Evolutionary conservation across 2,113 vertebrate genomes (phyloP).

Genomic region (Pollimyrus isidori): DNA sequence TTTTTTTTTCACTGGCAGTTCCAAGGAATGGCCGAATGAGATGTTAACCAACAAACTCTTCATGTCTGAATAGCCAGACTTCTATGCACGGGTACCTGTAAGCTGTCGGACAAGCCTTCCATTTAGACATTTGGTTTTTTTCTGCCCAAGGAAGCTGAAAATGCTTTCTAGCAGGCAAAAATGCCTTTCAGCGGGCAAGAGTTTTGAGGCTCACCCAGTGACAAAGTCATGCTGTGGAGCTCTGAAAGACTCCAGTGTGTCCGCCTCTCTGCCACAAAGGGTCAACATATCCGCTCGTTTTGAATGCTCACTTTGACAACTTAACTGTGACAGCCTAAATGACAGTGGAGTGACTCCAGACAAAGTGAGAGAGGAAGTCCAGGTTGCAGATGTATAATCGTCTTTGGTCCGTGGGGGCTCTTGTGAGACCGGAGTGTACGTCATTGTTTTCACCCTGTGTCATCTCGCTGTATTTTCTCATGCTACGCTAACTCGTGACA

Average conservation of each 20-base stretch:
- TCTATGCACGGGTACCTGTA: background rate
- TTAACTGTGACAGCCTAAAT: constrained; percentile 11
- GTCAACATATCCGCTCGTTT: constrained; percentile 30
- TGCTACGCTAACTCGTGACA: constrained; percentile 36
- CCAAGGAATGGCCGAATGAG: background rate
- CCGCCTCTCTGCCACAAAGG: constrained; percentile 24
- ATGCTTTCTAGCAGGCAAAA: background rate
- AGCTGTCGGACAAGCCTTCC: background rate
- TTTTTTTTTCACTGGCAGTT: background rate
- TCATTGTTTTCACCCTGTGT: constrained; percentile 31
- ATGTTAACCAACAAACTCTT: background rate
- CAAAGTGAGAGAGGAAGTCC: constrained; percentile 28
- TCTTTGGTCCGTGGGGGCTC: constrained; percentile 16
- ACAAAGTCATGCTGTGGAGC: constrained; percentile 27
- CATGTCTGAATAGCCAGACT: background rate
- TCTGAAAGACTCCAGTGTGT: constrained; percentile 51
- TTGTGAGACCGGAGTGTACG: background rate
- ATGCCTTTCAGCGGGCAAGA: background rate
- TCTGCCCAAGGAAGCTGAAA: background rate
- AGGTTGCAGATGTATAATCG: constrained; percentile 14
- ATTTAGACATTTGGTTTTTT: background rate
- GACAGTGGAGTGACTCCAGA: constrained; percentile 21
- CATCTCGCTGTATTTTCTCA: constrained; percentile 45
- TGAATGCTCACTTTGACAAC: constrained; percentile 23
- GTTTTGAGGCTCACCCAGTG: constrained; percentile 36